Evolutionary conservation across 2,888 invertebrate genomes (phyloP), one percentile per base, ranked within the genome.

Genomic region (Drosophila prolongata): DNA sequence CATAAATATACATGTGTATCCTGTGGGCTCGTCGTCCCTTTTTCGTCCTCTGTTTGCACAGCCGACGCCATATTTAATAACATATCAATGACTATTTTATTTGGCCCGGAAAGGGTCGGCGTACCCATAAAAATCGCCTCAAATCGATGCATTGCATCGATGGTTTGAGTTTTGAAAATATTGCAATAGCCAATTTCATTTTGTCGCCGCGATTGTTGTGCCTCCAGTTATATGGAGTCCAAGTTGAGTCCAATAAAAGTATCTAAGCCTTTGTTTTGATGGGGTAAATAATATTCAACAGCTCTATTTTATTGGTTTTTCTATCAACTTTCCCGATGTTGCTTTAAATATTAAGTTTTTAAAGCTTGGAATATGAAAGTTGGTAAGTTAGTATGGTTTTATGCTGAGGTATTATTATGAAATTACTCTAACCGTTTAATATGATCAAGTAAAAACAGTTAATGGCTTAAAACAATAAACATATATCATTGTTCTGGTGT

Each of bases 41-140:
- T 47, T 56, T 58, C 40, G 38, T 58, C 59, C 65, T 62, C n/a
- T 80, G 76, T 75, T 73, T 78, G 66, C 66, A 77, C 77, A 79
- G 62, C 27, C 80, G 73, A 76, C 77, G 83, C 80, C 80, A 81
- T 80, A 81, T 81, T 81, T 82, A 81, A 82, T 82, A 80, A 80
- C 82, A 82, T 78, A 82, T 80, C 79, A 82, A 80, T 81, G 80
- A 77, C 79, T 80, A 73, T 82, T 82, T 77, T 72, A 81, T 76
- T 80, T 73, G 70, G 55, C n/a, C 19, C 35, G 38, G 30, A 40
- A 35, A 40, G 34, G 52, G 16, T 44, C 30, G 40, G 11, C 6
- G 46, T 5, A 3, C 14, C 13, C 46, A 30, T 14, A 42, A 14
- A 42, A 49, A 43, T 35, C 14, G 19, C 13, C 40, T 35, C 42